A percentile compares a stretch with the other conserved stretches of the same genome.
Conservation (phyloP, 1,140 invertebrate genomes). For the Oncopeltus fasciatus region DNA sequence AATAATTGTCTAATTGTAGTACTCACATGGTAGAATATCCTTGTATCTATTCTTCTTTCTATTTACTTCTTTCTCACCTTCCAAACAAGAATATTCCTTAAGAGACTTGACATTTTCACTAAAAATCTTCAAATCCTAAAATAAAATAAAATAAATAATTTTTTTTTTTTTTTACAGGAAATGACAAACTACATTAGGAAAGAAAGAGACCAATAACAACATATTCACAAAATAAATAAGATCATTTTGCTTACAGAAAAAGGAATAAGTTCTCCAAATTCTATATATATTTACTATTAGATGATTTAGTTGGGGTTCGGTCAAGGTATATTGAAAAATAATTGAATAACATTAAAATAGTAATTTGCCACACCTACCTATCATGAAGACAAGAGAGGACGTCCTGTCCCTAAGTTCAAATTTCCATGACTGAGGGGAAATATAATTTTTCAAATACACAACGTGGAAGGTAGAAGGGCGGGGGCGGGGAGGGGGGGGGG, state of each 20-base stretch:
- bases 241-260: neutral
- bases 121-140: slow-evolving; percentile 36
- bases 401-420: too few species aligned
- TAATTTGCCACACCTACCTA: too few species aligned
- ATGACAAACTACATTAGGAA: neutral
- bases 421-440: too few species aligned
- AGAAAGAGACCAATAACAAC: neutral
- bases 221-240: neutral
- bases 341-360: too few species aligned
- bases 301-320: neutral
- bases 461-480: too few species aligned
- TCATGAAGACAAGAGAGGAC: too few species aligned
- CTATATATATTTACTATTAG: neutral
- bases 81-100: slow-evolving; percentile 35
- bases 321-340: neutral
- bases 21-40: slow-evolving; percentile 55
- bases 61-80: slow-evolving; percentile 48
- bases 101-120: slow-evolving; percentile 35
- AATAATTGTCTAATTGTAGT: neutral
- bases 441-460: too few species aligned
- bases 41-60: slow-evolving; percentile 52
- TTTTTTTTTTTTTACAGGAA: neutral
- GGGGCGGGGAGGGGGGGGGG: too few species aligned
- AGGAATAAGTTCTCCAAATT: neutral
- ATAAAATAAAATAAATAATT: slow-evolving; percentile 3